These are phyloP conservation scores for Leucoraja ocellata DNA, from an alignment of 2,797 vertebrate genomes.

Conservation along the genomic window DNA sequence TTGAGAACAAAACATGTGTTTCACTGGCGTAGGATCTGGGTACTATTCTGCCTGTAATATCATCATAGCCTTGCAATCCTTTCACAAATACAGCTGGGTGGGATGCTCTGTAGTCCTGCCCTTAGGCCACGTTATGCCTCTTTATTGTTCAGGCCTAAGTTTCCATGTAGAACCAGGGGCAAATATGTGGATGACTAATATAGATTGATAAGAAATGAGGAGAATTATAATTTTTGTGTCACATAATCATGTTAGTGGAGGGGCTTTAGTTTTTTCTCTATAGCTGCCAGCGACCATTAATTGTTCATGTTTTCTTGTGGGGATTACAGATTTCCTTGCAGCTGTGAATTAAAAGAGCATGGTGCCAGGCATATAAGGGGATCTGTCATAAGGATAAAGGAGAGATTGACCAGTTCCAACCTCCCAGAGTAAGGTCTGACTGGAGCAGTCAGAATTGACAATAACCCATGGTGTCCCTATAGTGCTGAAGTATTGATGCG, in stretches of 20 bases:
- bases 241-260: neutral
- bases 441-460: neutral
- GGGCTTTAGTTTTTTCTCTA: neutral
- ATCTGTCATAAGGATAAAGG: neutral
- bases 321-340: neutral
- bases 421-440: neutral
- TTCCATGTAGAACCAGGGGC: neutral
- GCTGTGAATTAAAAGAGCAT: neutral
- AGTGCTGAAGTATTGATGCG: constrained; percentile 41
- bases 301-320: constrained; percentile 3
- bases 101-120: neutral
- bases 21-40: neutral
- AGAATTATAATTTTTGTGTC: neutral
- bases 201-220: neutral
- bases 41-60: neutral
- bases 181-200: neutral
- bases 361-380: neutral
- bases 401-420: constrained; percentile 13
- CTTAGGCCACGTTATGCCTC: neutral
- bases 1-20: neutral
- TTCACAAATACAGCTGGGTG: neutral
- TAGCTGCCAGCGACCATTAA: neutral
- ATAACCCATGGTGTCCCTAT: constrained; percentile 39
- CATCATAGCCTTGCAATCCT: neutral
- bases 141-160: neutral